Percentiles rank a stretch among this genome's conserved stretches.
Conservation (phyloP, 2,888 invertebrate genomes). For the Baronia brevicornis region DNA sequence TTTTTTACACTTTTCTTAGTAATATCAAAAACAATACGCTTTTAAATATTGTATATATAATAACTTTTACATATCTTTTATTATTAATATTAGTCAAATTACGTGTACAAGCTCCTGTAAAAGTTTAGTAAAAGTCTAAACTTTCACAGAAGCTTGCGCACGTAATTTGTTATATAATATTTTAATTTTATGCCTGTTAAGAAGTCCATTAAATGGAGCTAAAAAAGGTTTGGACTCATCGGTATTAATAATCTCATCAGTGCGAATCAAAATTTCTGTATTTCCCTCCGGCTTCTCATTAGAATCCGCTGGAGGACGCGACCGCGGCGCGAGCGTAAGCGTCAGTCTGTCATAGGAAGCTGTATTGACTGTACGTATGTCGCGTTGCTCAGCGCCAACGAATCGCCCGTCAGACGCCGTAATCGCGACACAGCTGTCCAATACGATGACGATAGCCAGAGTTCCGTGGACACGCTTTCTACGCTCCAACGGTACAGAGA, state of each 20-base stretch:
- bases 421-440: slow-evolving; percentile 24
- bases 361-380: too few relatives aligned
- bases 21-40: too few relatives aligned
- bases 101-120: too few relatives aligned
- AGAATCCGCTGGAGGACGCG: slow-evolving; percentile 14
- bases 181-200: slow-evolving; percentile 29
- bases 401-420: slow-evolving; percentile 23
- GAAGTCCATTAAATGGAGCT: slow-evolving; percentile 27
- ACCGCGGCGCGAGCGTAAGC: slow-evolving; percentile 13
- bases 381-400: slow-evolving; percentile 14
- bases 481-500: slow-evolving; percentile 50
- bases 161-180: slow-evolving; percentile 12
- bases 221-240: slow-evolving; percentile 21
- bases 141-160: too few relatives aligned
- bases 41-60: slow-evolving; percentile 17
- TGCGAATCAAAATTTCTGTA: slow-evolving; percentile 26
- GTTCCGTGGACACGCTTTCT: slow-evolving; percentile 48
- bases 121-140: too few relatives aligned
- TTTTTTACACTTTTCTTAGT: too few relatives aligned
- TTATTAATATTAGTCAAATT: too few relatives aligned
- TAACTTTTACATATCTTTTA: slow-evolving; percentile 4
- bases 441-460: slow-evolving; percentile 42
- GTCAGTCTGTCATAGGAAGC: slow-evolving; percentile 5
- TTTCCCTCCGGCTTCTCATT: slow-evolving; percentile 28
- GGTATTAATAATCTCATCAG: slow-evolving; percentile 27